phyloP scores from a whole-genome alignment of 1,140 invertebrate genomes.

The Meloidogyne hapla region DNA sequence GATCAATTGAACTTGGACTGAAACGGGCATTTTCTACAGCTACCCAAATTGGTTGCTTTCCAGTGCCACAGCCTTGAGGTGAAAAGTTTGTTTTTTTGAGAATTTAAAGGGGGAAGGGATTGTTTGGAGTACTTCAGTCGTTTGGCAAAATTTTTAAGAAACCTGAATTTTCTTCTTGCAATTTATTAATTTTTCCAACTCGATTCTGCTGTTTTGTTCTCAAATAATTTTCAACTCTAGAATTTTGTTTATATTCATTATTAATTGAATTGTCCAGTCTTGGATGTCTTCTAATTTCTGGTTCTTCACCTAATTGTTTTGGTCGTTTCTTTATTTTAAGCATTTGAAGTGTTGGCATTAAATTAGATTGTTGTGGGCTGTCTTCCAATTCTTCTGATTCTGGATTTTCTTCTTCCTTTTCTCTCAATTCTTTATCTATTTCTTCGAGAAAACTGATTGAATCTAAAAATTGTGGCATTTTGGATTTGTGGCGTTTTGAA shows the following conservation, averaged over 20 bases:
- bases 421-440: background rate
- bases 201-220: too few species aligned
- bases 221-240: background rate
- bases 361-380: background rate
- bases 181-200: background rate
- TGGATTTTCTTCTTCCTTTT: background rate
- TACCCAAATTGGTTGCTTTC: background rate
- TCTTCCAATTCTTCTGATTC: background rate
- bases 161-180: background rate
- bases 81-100: too few species aligned
- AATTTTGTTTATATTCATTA: background rate
- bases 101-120: too few species aligned
- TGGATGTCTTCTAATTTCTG: background rate
- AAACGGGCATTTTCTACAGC: slow-evolving; percentile 2
- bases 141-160: background rate
- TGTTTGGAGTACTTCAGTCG: too few species aligned
- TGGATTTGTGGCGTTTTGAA: background rate
- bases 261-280: background rate
- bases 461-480: background rate
- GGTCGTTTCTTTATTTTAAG: background rate
- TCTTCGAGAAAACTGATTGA: background rate
- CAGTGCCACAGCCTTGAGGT: background rate
- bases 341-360: background rate
- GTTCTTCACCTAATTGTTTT: background rate
- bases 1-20: background rate